Evolutionary conservation across 2,113 vertebrate species (phyloP).

Genomic region (Tachysurus fulvidraco): DNA sequence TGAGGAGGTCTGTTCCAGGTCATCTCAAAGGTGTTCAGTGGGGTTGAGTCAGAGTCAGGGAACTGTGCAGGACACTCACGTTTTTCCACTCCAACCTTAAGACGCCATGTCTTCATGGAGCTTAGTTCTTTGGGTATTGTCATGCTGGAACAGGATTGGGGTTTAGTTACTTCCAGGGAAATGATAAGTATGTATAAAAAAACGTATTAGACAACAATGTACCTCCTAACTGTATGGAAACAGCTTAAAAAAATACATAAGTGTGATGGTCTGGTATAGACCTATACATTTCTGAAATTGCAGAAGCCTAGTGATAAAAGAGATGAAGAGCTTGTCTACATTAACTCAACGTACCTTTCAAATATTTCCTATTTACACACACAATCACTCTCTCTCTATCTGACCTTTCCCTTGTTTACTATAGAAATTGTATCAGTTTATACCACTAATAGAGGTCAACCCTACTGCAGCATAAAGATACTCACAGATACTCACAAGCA

Average conservation of each 20-base stretch:
- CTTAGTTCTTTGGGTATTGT: background rate
- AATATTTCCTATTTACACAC: background rate
- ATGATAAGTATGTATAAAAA: background rate
- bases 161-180: background rate
- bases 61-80: background rate
- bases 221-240: background rate
- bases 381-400: background rate
- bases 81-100: background rate
- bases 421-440: background rate
- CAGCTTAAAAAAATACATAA: background rate
- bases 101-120: background rate
- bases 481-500: background rate
- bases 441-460: background rate
- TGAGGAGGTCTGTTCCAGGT: background rate
- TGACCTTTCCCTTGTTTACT: background rate
- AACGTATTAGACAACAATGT: background rate
- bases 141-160: background rate
- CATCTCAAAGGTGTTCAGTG: background rate
- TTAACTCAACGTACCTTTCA: background rate
- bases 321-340: no score
- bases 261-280: background rate
- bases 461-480: background rate
- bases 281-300: no score
- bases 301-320: no score
- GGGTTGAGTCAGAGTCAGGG: background rate